Percentiles rank a stretch among this genome's conserved stretches.
These are phyloP conservation scores for Henicopernis longicauda DNA, from an alignment of 2,113 vertebrate genomes.

Conservation along the genomic window DNA sequence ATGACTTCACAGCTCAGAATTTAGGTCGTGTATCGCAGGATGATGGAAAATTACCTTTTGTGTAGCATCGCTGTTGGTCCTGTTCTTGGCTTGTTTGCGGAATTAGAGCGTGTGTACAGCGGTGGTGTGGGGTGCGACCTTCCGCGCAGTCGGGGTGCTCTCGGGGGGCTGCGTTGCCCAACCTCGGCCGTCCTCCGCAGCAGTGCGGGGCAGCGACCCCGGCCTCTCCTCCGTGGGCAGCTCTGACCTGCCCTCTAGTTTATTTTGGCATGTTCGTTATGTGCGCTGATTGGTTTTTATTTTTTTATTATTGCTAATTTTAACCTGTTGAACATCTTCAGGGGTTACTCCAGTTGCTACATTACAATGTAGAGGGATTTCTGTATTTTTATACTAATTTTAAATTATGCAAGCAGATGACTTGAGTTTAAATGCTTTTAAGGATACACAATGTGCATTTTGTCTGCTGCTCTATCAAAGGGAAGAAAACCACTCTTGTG, in stretches of 20 bases:
- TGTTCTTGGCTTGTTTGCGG: not conserved
- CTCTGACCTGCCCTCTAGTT: fast-evolving
- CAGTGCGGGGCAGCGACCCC: fast-evolving
- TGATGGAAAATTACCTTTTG: not conserved
- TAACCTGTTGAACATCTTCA: not conserved
- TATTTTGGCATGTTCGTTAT: fast-evolving
- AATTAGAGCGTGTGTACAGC: fast-evolving
- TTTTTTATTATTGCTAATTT: not conserved
- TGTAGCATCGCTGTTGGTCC: not conserved
- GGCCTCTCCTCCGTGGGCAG: fast-evolving
- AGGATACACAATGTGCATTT: not conserved
- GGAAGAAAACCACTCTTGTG: not conserved
- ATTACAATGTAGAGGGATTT: not conserved
- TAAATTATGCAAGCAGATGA: not conserved
- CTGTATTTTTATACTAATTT: not conserved
- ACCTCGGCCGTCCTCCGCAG: not conserved
- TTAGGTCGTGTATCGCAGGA: fast-evolving
- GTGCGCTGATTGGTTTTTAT: fast-evolving
- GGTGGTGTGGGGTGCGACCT: fast-evolving
- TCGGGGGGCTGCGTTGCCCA: fast-evolving
- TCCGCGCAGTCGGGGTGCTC: not conserved
- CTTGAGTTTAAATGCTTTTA: not conserved
- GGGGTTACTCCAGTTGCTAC: not conserved
- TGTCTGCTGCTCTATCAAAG: not conserved
- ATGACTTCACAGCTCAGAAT: not conserved